These are phyloP conservation scores for Dendrolimus pini DNA, from an alignment of 2,888 invertebrate species.

Conservation along the genomic window DNA sequence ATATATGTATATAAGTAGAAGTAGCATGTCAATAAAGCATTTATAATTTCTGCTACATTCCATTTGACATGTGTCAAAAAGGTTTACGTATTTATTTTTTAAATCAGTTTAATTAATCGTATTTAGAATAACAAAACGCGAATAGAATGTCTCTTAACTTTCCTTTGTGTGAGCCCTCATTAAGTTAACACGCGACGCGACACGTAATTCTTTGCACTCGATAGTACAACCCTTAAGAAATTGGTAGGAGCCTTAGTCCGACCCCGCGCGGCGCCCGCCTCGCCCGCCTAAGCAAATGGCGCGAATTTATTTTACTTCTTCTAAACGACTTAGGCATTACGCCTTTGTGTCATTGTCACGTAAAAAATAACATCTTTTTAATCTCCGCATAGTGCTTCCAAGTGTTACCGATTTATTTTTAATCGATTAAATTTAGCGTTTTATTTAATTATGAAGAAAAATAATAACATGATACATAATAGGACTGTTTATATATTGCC, in stretches of 20 bases:
- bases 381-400: conserved; percentile 4
- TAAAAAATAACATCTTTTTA: neutral
- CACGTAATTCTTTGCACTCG: conserved; percentile 51
- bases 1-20: no score
- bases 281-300: conserved; percentile 50
- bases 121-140: neutral
- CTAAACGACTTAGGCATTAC: neutral
- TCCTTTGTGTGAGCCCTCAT: conserved; percentile 35
- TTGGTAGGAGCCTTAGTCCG: conserved; percentile 47
- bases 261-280: conserved; percentile 42
- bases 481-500: conserved; percentile 69
- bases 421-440: neutral
- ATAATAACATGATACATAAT: conserved; percentile 56
- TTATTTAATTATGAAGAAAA: conserved; percentile 1
- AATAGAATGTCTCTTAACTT: conserved; percentile 4
- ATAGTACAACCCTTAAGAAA: conserved; percentile 53
- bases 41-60: no score
- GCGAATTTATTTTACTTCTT: conserved; percentile 25
- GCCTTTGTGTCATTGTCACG: conserved; percentile 1
- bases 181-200: conserved; percentile 31
- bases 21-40: no score
- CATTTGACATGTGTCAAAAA: no score
- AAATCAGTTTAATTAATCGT: neutral
- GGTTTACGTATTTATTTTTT: no score
- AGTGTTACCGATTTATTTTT: neutral